Evolutionary conservation across 2,888 invertebrate species (phyloP), one percentile per base, ranked within the genome.

Genomic region (Hyles lineata): DNA sequence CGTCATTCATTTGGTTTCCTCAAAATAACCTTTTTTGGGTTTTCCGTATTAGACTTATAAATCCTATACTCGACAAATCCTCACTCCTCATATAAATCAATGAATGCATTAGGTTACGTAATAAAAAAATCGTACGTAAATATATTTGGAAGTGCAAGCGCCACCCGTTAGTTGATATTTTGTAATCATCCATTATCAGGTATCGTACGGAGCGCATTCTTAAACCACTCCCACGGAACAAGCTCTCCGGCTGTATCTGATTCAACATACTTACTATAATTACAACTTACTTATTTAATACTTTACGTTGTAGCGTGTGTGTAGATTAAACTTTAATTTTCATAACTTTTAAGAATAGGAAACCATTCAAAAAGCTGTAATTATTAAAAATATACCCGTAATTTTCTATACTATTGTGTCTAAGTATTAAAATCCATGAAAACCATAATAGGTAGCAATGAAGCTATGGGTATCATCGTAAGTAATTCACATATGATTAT

Each of bases 141-240:
- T 43, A 50, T 50, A 67, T 67, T 43, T 43, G 35, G 63, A 67
- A 67, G 67, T 50, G 50, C 17, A 67, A 67, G 67, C 67, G 67
- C 67, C 67, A 50, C 67, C 67, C 67, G 67, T 50, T 67, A 50
- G 43, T 67, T 52, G 52, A 58, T 29, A 55, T 72, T 63, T 72
- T 67, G 72, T 35, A 72, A 72, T 58, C 63, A 72, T 55, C 43
- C 63, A 62, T 72, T 72, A 67, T 72, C 55, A 67, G 55, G 43
- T 67, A 63, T 63, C 55, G 62, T 63, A 63, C 32, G 35, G 63
- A 35, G 55, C 63, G 35, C 72, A 72, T 72, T 72, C 72, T 72
- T 63, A 52, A 32, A 35, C 58, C 72, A 67, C 63, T 58, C 63
- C 63, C 35, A 72, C 52, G 61, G 55, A 63, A 52, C 63, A 62